Conservation (phyloP, 2,113 vertebrate species). For the Daboia siamensis region DNA sequence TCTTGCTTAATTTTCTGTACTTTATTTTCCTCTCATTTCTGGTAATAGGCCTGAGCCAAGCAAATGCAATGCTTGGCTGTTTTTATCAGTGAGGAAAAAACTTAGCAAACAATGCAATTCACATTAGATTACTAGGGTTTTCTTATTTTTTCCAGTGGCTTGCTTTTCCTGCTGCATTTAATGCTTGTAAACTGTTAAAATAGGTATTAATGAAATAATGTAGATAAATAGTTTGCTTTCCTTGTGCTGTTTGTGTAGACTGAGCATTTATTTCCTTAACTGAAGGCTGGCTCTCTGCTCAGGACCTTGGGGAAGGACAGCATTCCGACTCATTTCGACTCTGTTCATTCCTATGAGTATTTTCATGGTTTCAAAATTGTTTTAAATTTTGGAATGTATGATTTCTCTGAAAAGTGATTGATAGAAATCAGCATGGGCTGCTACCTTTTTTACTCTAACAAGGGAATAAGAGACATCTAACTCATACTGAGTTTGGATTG, state of each 20-base stretch:
- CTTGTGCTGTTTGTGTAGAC: neutral
- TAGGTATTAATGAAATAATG: neutral
- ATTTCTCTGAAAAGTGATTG: neutral
- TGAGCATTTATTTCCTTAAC: neutral
- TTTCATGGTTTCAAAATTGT: neutral
- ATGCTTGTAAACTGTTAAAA: neutral
- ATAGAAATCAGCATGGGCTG: neutral
- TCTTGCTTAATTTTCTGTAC: neutral
- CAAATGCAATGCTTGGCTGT: neutral
- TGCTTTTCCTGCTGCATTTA: neutral
- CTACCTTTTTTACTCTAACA: neutral
- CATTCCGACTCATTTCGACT: neutral
- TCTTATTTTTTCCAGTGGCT: neutral
- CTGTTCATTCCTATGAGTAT: neutral
- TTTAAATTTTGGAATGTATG: neutral
- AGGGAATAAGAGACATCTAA: neutral
- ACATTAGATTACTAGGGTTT: neutral
- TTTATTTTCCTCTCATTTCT: neutral
- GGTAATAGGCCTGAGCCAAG: neutral
- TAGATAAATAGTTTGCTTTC: neutral
- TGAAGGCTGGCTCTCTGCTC: neutral
- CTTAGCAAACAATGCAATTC: neutral
- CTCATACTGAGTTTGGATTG: neutral
- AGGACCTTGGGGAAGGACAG: neutral
- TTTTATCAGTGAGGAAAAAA: neutral